These are phyloP conservation scores for Acanthopagrus latus DNA, from an alignment of 2,797 vertebrate species.

Conservation along the genomic window DNA sequence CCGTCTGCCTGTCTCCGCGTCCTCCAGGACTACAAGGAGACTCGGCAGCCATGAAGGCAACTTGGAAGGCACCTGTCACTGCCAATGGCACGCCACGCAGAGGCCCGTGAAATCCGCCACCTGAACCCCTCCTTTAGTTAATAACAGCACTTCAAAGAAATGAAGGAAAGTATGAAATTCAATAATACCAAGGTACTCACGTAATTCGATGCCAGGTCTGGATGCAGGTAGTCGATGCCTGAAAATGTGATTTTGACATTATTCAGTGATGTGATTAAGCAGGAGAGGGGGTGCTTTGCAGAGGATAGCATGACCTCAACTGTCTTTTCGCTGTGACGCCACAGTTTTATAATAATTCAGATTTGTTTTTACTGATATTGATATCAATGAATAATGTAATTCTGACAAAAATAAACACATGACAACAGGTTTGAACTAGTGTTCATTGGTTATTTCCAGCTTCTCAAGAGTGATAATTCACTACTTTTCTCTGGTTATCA, in stretches of 20 bases:
- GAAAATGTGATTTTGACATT: slow-evolving; percentile 75
- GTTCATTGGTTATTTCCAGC: neutral
- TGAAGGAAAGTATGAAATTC: slow-evolving; percentile 43
- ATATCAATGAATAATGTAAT: slow-evolving; percentile 5
- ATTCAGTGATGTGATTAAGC: slow-evolving; percentile 45
- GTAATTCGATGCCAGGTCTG: slow-evolving; percentile 97
- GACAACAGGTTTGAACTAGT: neutral
- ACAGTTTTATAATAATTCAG: slow-evolving; percentile 9
- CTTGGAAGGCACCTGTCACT: slow-evolving; percentile 73
- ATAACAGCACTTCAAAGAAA: slow-evolving; percentile 46
- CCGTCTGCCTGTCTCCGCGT: slow-evolving; percentile 71
- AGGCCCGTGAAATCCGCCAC: slow-evolving; percentile 44
- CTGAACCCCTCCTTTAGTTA: slow-evolving; percentile 47
- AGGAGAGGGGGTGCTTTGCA: slow-evolving; percentile 10
- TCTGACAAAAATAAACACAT: neutral
- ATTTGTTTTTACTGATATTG: neutral
- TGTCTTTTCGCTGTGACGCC: neutral
- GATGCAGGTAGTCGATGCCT: slow-evolving; percentile 99
- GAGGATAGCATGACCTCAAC: neutral
- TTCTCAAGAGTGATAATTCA: neutral
- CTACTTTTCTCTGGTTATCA: neutral
- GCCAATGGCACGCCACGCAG: slow-evolving; percentile 49
- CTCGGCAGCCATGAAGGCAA: slow-evolving; percentile 71
- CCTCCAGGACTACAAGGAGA: slow-evolving; percentile 78
- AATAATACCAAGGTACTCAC: slow-evolving; percentile 89